Conservation (phyloP, 2,113 vertebrate species). For the Crotalus helleri region DNA sequence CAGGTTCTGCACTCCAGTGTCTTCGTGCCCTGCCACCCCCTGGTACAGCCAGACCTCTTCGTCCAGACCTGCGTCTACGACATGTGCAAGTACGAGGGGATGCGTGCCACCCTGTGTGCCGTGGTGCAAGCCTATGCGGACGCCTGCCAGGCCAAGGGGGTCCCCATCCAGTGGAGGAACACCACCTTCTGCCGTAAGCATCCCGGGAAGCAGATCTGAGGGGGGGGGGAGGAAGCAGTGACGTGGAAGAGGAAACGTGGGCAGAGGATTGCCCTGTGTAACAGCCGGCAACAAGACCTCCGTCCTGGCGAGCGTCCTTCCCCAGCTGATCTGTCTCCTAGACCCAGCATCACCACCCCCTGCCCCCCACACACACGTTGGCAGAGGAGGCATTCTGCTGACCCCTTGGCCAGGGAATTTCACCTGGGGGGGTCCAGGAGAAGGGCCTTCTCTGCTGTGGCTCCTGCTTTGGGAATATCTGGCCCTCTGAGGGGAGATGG, state of each 20-base stretch:
- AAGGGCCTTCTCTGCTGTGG: too few relatives aligned
- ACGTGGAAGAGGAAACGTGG: background rate
- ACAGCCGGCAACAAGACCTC: too few relatives aligned
- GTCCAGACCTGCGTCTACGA: slow-evolving; percentile 64
- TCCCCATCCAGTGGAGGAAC: slow-evolving; percentile 62
- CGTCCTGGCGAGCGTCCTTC: background rate
- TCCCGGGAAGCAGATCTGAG: background rate
- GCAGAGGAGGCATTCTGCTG: background rate
- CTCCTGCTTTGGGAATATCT: too few relatives aligned
- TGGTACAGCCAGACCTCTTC: slow-evolving; percentile 59
- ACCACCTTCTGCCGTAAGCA: slow-evolving; percentile 67
- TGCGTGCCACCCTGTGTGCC: slow-evolving; percentile 62
- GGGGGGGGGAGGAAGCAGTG: background rate
- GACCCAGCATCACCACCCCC: background rate
- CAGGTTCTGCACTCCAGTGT: slow-evolving; percentile 55
- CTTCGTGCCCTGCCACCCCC: slow-evolving; percentile 56
- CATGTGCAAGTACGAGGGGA: slow-evolving; percentile 67
- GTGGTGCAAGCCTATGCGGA: slow-evolving; percentile 64
- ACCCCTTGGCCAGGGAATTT: background rate
- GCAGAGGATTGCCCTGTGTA: background rate
- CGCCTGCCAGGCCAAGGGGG: slow-evolving; percentile 59
- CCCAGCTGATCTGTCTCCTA: background rate
- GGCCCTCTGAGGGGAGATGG: too few relatives aligned
- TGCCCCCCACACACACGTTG: too few relatives aligned
- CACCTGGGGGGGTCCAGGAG: too few relatives aligned